Evolutionary conservation across 2,888 invertebrate genomes (phyloP).

Genomic region (Rhimphoctona megacephalus): DNA sequence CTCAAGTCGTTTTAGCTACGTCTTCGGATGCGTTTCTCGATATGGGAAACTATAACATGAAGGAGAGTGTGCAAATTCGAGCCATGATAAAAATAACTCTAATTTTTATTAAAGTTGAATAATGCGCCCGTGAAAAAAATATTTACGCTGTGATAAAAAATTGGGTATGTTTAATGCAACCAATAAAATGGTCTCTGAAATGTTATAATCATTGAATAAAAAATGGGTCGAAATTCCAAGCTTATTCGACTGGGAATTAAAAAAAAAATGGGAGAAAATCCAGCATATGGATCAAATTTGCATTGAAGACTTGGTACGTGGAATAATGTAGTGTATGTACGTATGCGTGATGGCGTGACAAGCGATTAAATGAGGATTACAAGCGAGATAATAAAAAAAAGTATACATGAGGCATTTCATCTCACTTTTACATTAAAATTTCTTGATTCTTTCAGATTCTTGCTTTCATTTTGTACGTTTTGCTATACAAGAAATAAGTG

Average conservation of each 20-base stretch:
- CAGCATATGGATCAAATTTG: not conserved
- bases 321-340: conserved; percentile 3
- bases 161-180: not conserved
- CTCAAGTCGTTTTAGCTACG: not conserved
- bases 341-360: conserved; percentile 34
- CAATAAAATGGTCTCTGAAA: not conserved
- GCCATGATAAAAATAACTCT: not conserved
- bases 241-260: not conserved
- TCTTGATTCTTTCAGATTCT: too few species aligned
- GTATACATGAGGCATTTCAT: not conserved
- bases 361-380: conserved; percentile 19
- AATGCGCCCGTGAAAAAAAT: not conserved
- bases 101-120: not conserved
- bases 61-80: not conserved
- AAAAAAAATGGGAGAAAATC: not conserved
- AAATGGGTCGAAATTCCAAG: not conserved
- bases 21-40: conserved; percentile 1
- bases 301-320: not conserved
- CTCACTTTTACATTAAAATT: not conserved
- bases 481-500: too few species aligned
- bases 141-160: not conserved
- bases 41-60: not conserved
- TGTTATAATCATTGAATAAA: not conserved
- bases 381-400: conserved; percentile 1
- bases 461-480: too few species aligned